Evolutionary conservation across 2,797 vertebrate genomes (phyloP), one percentile per base, ranked within the genome.

Genomic region (Phoebastria nigripes): DNA sequence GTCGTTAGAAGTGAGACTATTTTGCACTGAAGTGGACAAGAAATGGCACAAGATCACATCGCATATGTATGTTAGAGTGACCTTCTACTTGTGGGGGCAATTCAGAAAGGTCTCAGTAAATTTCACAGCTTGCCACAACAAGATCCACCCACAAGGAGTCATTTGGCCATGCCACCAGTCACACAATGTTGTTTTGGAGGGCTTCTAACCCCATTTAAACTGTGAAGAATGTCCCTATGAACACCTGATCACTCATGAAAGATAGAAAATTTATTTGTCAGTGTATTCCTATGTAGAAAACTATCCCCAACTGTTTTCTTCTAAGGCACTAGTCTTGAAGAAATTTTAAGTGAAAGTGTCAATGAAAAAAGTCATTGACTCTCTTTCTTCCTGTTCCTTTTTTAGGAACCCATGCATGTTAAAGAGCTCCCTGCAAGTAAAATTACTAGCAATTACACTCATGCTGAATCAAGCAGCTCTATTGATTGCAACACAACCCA

Each of bases 1-100:
- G 15, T 8, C 41, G 11, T 46, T 91, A 46, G 47, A 87, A 84
- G 28, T 15, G 44, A 77, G 47, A 59, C 7, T 63, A 31, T 70
- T 89, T 56, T 67, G 59, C 31, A 59, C 6, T 24, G 41, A 82
- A 70, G 18, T 33, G 29, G n/a, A 73, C 12, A 42, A 52, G 29
- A 90, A 70, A 52, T 16, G 15, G 52, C 17, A 70, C 16, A 69
- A 42, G 19, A 76, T 81, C 47, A 52, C 28, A n/a, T 5, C 0
- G 0, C 33, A 8, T 19, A 35, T 0, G 3, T 35, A 62, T 0
- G 0, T 55, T n/a, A 87, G 46, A 54, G 25, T 18, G 39, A 73
- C 37, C 20, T 65, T 55, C 10, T 29, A 37, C 22, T 44, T 54
- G 13, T 19, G 12, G 41, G 11, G 11, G 17, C 5, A 90, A 62